Percentiles rank a stretch among this genome's conserved stretches.
phyloP scores from a whole-genome alignment of 2,797 vertebrate species.

The Natrix natrix region DNA sequence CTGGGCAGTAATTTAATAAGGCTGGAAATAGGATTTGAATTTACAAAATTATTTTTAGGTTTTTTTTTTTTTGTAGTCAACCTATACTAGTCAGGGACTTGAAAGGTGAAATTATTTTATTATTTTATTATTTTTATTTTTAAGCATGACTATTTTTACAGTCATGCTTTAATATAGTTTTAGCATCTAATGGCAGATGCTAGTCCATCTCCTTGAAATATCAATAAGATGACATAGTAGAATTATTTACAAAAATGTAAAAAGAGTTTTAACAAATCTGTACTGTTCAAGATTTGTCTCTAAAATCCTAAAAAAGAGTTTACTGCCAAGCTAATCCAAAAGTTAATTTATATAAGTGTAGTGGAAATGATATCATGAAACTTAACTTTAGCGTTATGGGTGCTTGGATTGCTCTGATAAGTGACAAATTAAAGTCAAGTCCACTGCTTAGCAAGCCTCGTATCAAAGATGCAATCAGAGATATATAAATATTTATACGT shows the following conservation, averaged over 20 bases:
- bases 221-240: neutral
- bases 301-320: neutral
- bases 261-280: neutral
- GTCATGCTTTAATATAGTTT: neutral
- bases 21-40: neutral
- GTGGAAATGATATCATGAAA: neutral
- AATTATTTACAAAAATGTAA: neutral
- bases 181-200: neutral
- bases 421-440: neutral
- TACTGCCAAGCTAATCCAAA: neutral
- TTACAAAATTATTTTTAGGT: neutral
- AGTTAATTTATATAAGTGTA: neutral
- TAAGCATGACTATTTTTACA: neutral
- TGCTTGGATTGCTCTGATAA: neutral
- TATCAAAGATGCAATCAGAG: neutral
- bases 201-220: neutral
- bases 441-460: neutral
- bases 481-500: neutral
- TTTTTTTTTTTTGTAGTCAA: neutral
- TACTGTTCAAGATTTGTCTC: neutral
- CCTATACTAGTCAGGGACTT: neutral
- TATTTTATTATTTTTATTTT: too few species aligned
- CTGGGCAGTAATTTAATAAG: neutral
- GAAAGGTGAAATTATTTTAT: neutral
- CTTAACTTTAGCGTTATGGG: neutral